Percentiles rank a stretch among this genome's conserved stretches.
These are phyloP conservation scores for Rhizomys pruinosus DNA, from an alignment of 2,113 vertebrate genomes.

Conservation along the genomic window DNA sequence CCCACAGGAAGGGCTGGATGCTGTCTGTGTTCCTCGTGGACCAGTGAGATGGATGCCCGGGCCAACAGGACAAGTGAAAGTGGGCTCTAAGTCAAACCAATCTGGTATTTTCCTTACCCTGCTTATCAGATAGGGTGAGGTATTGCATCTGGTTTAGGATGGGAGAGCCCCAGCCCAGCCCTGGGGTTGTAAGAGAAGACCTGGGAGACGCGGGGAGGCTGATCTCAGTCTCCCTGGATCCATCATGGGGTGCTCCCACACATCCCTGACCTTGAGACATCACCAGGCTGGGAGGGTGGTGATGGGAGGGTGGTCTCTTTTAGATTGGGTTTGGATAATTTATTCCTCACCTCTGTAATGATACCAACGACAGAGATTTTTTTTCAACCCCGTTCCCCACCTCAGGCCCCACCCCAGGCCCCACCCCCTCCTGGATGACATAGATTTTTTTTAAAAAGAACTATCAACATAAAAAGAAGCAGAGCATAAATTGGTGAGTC, in stretches of 20 bases:
- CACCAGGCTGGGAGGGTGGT: too few species aligned
- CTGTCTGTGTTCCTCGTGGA: background rate
- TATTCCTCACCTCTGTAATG: slow-evolving; percentile 5
- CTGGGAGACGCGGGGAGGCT: background rate
- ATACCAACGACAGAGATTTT: background rate
- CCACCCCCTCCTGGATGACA: too few species aligned
- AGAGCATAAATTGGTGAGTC: background rate
- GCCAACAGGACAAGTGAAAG: background rate
- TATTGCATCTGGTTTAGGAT: background rate
- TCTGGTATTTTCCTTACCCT: background rate
- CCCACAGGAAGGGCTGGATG: too few species aligned
- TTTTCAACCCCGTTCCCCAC: too few species aligned
- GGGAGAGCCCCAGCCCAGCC: background rate
- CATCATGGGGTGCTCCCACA: background rate
- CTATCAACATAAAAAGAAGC: slow-evolving; percentile 20
- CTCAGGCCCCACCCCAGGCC: too few species aligned
- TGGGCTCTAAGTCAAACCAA: background rate
- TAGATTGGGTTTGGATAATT: background rate
- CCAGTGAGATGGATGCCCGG: background rate
- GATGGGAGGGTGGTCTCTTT: background rate
- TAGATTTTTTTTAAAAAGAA: background rate
- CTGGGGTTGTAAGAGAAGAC: background rate
- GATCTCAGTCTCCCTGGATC: background rate
- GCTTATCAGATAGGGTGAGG: background rate
- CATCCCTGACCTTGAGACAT: background rate